Evolutionary conservation across 2,797 vertebrate species (phyloP).

Genomic region (Muraenolepis orangiensis): DNA sequence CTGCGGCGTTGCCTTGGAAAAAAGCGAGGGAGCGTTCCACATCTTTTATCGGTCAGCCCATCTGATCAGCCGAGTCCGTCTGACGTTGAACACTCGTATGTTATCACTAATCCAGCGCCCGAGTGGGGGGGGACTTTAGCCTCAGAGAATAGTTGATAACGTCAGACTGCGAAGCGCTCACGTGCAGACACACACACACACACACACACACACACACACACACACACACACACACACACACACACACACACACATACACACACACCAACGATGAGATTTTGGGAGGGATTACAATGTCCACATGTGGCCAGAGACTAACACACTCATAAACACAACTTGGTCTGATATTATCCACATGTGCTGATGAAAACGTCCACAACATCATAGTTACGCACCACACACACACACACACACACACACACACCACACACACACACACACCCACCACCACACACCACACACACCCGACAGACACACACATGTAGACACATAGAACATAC

Average conservation of each 20-base stretch:
- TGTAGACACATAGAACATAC: background rate
- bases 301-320: background rate
- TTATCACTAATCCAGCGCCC: background rate
- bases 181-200: slow-evolving; percentile 9
- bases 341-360: slow-evolving; percentile 1
- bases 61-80: background rate
- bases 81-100: background rate
- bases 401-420: slow-evolving; percentile 8
- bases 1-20: no score
- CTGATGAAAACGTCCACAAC: background rate
- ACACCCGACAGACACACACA: slow-evolving; percentile 6
- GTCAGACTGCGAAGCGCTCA: background rate
- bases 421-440: slow-evolving; percentile 3
- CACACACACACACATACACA: slow-evolving; percentile 1
- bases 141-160: background rate
- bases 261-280: no score
- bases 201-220: slow-evolving; percentile 15
- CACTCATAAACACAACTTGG: background rate
- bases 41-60: background rate
- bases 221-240: background rate
- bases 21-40: background rate
- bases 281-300: background rate
- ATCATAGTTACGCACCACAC: background rate
- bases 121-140: no score
- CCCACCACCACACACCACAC: slow-evolving; percentile 2